Conservation (phyloP, 2,888 invertebrate genomes). For the Drosophila histrio region DNA sequence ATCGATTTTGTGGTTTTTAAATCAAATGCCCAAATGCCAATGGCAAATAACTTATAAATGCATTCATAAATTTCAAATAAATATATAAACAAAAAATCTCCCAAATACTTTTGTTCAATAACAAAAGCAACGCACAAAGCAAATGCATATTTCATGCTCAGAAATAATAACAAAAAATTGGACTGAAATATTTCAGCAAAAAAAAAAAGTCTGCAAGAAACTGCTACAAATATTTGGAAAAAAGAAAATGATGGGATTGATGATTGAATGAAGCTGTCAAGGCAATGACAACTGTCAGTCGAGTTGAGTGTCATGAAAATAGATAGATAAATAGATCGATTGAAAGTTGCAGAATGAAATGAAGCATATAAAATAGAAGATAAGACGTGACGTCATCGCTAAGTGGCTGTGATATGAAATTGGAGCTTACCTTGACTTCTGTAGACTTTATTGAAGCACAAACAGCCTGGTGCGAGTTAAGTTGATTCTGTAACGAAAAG, state of each 20-base stretch:
- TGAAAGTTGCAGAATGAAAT: not conserved
- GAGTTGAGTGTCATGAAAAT: constrained; percentile 6
- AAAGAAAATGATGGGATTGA: constrained; percentile 12
- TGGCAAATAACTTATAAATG: not conserved
- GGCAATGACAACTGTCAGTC: constrained; percentile 33
- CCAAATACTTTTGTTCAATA: constrained; percentile 2
- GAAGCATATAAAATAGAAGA: constrained; percentile 5
- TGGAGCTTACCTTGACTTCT: constrained; percentile 31
- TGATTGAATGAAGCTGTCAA: constrained; percentile 47
- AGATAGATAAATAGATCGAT: constrained; percentile 2
- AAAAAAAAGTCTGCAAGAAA: constrained; percentile 1
- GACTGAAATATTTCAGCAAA: constrained; percentile 2
- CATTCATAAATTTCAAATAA: not conserved
- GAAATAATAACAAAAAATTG: not conserved
- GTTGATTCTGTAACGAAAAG: constrained; percentile 49
- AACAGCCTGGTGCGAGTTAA: constrained; percentile 9
- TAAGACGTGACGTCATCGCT: not conserved
- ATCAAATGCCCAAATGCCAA: not conserved
- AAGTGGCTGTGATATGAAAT: constrained; percentile 4
- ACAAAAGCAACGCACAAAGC: constrained; percentile 16
- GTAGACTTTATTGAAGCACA: constrained; percentile 2
- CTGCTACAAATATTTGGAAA: not conserved
- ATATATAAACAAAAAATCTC: not conserved
- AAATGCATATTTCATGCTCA: constrained; percentile 33
- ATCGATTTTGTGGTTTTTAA: not conserved